Evolutionary conservation across 2,888 invertebrate genomes (phyloP).

Genomic region (Chymomyza procnemis): DNA sequence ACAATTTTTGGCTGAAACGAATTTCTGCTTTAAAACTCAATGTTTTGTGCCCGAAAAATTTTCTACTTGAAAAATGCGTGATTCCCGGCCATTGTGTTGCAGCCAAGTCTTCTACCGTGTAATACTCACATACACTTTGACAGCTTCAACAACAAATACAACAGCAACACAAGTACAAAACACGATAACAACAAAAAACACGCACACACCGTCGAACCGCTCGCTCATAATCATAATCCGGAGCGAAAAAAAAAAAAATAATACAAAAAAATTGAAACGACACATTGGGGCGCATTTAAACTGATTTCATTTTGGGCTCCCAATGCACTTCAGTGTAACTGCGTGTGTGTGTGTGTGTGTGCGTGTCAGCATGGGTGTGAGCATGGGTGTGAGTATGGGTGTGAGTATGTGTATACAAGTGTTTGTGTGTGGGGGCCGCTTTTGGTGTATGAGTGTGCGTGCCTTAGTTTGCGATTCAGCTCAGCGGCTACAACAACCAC

Average conservation of each 20-base stretch:
- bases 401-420: background rate
- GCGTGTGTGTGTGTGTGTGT: background rate
- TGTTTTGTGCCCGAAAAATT: conserved; percentile 10
- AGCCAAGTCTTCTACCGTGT: background rate
- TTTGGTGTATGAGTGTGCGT: conserved; percentile 21
- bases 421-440: conserved; percentile 1
- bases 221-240: conserved; percentile 62
- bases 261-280: conserved; percentile 34
- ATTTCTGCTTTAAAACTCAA: conserved; percentile 34
- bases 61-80: background rate
- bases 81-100: background rate
- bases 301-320: conserved; percentile 56
- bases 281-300: conserved; percentile 72
- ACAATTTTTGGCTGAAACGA: conserved; percentile 34
- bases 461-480: conserved; percentile 25
- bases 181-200: background rate
- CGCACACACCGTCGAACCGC: conserved; percentile 22
- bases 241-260: background rate
- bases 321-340: background rate
- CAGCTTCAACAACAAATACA: background rate
- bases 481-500: conserved; percentile 21
- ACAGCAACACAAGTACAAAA: background rate
- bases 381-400: background rate
- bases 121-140: background rate
- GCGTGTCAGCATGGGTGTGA: background rate